Conservation (phyloP, 2,888 invertebrate species). For the Pediacus dermestoides region DNA sequence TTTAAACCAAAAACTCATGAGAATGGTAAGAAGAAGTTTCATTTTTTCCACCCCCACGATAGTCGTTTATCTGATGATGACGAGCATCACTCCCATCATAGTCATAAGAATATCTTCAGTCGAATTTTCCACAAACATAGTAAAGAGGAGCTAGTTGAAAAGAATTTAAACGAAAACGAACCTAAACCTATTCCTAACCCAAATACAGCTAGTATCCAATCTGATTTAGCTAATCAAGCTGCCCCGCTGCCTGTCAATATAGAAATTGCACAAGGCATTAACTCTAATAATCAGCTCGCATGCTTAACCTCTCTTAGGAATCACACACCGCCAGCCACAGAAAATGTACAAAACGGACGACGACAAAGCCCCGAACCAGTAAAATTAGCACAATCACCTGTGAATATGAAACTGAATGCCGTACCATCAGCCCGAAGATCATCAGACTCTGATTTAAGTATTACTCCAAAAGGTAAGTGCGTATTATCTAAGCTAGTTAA, state of each 20-base stretch:
- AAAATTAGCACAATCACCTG: conserved; percentile 55
- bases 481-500: too few relatives aligned
- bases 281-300: conserved; percentile 45
- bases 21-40: too few relatives aligned
- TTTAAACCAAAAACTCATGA: too few relatives aligned
- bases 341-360: conserved; percentile 32
- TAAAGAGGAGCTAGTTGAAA: conserved; percentile 21
- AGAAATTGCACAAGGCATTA: conserved; percentile 43
- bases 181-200: conserved; percentile 13
- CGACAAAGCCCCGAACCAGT: conserved; percentile 58
- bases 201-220: conserved; percentile 15
- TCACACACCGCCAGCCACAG: conserved; percentile 41
- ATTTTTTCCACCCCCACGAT: too few relatives aligned
- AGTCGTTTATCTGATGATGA: conserved; percentile 20
- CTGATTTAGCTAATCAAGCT: conserved; percentile 27
- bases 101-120: conserved; percentile 23
- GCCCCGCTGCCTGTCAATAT: conserved; percentile 40
- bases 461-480: conserved; percentile 83
- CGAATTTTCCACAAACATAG: conserved; percentile 26
- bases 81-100: conserved; percentile 18
- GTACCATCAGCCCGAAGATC: conserved; percentile 67
- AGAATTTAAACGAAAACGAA: too few relatives aligned
- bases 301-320: conserved; percentile 47
- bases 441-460: conserved; percentile 90
- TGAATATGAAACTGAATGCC: conserved; percentile 47